Evolutionary conservation across 2,797 vertebrate genomes (phyloP).

Genomic region (Anniella stebbinsi): DNA sequence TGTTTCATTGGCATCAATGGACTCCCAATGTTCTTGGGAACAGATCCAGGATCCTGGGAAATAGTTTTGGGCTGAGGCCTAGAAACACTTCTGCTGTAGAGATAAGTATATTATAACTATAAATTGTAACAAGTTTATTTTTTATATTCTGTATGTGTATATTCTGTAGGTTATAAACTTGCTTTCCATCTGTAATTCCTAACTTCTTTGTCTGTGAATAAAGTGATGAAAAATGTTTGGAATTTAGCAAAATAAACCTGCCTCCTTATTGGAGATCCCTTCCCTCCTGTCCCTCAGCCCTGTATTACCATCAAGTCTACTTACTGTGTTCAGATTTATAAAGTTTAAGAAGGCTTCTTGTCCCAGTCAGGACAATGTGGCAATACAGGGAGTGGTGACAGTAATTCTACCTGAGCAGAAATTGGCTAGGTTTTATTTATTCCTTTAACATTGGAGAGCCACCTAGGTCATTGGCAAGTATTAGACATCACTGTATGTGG

Average conservation of each 20-base stretch:
- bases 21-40: too few species aligned
- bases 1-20: too few species aligned
- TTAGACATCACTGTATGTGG: background rate
- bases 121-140: too few species aligned
- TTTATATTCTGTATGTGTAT: too few species aligned
- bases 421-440: background rate
- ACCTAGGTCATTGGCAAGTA: background rate
- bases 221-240: too few species aligned
- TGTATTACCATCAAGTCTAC: background rate
- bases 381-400: background rate
- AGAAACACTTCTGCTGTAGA: too few species aligned
- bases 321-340: background rate
- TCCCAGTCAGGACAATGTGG: background rate
- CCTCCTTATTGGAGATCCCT: background rate
- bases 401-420: background rate
- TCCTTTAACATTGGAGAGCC: background rate
- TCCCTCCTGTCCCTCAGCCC: too few species aligned
- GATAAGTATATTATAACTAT: too few species aligned
- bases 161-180: background rate
- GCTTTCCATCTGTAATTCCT: background rate
- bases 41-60: too few species aligned
- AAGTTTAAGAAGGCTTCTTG: background rate
- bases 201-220: background rate
- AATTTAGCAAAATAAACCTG: too few species aligned
- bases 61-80: too few species aligned